phyloP scores from a whole-genome alignment of 2,888 invertebrate species.

The Cotesia congregata region DNA sequence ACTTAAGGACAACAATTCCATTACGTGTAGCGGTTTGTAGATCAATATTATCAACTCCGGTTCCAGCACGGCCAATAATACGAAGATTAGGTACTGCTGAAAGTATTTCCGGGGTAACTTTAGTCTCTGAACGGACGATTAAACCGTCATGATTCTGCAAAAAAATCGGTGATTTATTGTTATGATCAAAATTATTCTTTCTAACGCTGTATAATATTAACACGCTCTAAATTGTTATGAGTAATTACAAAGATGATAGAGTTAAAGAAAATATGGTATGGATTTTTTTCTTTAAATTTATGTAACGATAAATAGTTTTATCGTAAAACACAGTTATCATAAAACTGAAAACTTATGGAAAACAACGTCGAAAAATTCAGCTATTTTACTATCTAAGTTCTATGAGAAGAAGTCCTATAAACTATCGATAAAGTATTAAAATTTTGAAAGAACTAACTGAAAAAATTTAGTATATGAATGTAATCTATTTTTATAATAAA shows the following conservation, averaged over 20 bases:
- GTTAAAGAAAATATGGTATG: neutral
- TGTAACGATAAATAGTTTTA: neutral
- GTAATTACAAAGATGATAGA: neutral
- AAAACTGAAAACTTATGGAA: neutral
- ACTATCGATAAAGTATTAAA: no score
- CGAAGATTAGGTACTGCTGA: constrained; percentile 82
- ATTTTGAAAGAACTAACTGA: no score
- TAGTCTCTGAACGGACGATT: constrained; percentile 94
- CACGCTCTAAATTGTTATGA: neutral
- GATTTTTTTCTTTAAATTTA: neutral
- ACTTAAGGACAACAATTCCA: constrained; percentile 95
- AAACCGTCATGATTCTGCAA: constrained; percentile 90
- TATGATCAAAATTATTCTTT: neutral
- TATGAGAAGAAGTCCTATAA: no score
- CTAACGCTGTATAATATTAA: neutral
- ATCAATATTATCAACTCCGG: constrained; percentile 98
- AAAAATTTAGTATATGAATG: no score
- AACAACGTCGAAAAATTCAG: no score
- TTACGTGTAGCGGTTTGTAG: constrained; percentile 85
- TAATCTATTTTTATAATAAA: no score
- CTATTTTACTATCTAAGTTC: no score
- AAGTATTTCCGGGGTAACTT: constrained; percentile 91
- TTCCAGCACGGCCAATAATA: constrained; percentile 96
- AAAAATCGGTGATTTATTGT: constrained; percentile 23
- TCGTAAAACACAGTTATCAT: constrained; percentile 11